These are phyloP conservation scores for Mormoops blainvillei DNA, from an alignment of 2,113 vertebrate genomes.

Conservation along the genomic window DNA sequence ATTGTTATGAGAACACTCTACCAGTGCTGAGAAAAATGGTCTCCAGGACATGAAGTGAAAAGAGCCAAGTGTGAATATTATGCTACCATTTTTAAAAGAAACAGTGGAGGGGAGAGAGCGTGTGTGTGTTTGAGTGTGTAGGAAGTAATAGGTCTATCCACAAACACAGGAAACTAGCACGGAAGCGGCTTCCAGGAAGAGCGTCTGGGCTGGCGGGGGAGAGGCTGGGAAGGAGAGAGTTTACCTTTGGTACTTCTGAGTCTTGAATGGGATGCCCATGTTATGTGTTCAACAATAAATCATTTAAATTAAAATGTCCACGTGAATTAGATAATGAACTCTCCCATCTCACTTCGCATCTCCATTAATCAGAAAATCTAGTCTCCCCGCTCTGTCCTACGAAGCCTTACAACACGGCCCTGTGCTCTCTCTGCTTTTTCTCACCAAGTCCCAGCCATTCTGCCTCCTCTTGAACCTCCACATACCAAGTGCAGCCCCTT, in stretches of 20 bases:
- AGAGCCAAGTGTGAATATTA: not conserved
- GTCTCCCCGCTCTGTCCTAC: not conserved
- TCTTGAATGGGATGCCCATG: not conserved
- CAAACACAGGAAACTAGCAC: not conserved
- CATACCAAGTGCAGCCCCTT: not conserved
- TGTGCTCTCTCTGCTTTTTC: not conserved
- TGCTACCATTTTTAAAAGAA: not conserved
- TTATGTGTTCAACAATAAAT: not conserved
- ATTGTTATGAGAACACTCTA: not conserved
- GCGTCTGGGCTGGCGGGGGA: not conserved
- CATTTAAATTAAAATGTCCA: not conserved
- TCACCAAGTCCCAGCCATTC: not conserved
- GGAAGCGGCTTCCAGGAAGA: not conserved
- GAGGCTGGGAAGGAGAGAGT: not conserved
- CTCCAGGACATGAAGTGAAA: not conserved
- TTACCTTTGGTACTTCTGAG: not conserved
- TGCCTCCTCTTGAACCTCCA: not conserved
- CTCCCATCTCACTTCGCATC: not conserved
- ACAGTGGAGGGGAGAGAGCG: fast-evolving
- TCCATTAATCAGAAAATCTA: not conserved
- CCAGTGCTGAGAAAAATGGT: not conserved
- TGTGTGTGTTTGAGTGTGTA: no score
- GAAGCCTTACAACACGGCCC: not conserved
- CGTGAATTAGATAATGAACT: not conserved
- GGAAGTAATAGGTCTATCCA: not conserved